Base-by-base conservation (phyloP, 2,113 vertebrate genomes). In the Acanthisitta chloris region DNA sequence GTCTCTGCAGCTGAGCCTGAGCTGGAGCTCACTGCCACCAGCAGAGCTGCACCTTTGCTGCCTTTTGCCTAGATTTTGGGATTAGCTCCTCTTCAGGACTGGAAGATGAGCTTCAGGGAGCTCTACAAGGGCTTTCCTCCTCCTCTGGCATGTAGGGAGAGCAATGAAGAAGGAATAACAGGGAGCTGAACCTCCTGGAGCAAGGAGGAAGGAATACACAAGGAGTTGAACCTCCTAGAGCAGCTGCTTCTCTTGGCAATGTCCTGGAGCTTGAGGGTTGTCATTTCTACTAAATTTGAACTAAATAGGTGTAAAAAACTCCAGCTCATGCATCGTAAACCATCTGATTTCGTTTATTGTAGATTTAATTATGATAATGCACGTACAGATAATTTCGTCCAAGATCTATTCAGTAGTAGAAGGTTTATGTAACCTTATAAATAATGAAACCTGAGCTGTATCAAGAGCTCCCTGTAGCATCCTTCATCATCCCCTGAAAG, bases 271-370 rank as follows among this genome's bases (percentile, higher is more conserved):
- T 40, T 36, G 57, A 36, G 54, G 6, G 16, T 6, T 77, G 58
- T 77, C 81, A 8, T 46, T 85, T n/a, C 54, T 26, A 4, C 62
- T 58, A 20, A 88, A 92, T 57, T 34, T 12, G 12, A 55, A 46
- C 74, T 66, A 59, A 93, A 65, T 5, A 70, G 81, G 62, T 87
- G 29, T 36, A 78, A 92, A 92, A 73, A 83, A 48, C 54, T 49
- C 4, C 0, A 17, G 81, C 12, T 73, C 43, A 71, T 17, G 81
- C 71, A 10, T 73, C 62, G 5, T 26, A 67, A 93, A 61, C 40
- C 25, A 23, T 9, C 54, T 14, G 79, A 45, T 72, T 74, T 43
- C 13, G 54, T 73, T 77, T 14, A 20, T 16, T 71, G 76, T 78
- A 38, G 46, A 9, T 88, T 70, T 83, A 71, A 77, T 94, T 58